Evolutionary conservation across 2,113 vertebrate genomes (phyloP), one percentile per base, ranked within the genome.

Genomic region (Cyprinus carpio): DNA sequence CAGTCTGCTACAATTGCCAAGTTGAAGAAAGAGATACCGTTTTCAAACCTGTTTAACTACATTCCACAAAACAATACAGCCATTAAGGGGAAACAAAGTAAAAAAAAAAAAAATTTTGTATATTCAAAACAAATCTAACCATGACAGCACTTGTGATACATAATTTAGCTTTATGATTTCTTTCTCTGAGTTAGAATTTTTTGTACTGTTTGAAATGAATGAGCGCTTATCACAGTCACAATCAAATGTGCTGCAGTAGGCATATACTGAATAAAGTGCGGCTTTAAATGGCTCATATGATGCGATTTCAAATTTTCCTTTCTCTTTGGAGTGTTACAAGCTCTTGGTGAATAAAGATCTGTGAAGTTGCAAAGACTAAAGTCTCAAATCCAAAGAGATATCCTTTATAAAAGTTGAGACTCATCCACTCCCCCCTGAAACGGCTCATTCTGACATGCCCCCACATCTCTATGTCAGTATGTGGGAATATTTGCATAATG

Each of bases 91-190:
- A 54, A 20, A 54, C 51, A 51, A 76, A 51, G 25, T 7, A 46
- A 69, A 81, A 43, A 12, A 3, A 43, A 4, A n/a, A 82, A 27
- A 29, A 29, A 62, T 64, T 64, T 82, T 75, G 60, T 51, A 75
- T n/a, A 82, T 65, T 74, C 12, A 51, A 75, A 84, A 72, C 51
- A 78, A 77, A 77, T 62, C 20, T 13, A 78, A n/a, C 56, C 27
- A 31, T n/a, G 20, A 75, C 15, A 40, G 69, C 23, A 65, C 76
- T 23, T 56, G 40, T 27, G 29, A 43, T 34, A 67, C 11, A 27
- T 82, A 0, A 78, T 79, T 82, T 82, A 37, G 64, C 16, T 81
- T 16, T 67, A 40, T 46, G 71, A 34, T 37, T 25, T 58, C 6
- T 31, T 79, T 6, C 5, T 74, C 37, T 40, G n/a, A 46, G 23